Percentiles rank a stretch among this genome's conserved stretches.
These are phyloP conservation scores for Mechanitis messenoides DNA, from an alignment of 2,888 invertebrate species.

Conservation along the genomic window DNA sequence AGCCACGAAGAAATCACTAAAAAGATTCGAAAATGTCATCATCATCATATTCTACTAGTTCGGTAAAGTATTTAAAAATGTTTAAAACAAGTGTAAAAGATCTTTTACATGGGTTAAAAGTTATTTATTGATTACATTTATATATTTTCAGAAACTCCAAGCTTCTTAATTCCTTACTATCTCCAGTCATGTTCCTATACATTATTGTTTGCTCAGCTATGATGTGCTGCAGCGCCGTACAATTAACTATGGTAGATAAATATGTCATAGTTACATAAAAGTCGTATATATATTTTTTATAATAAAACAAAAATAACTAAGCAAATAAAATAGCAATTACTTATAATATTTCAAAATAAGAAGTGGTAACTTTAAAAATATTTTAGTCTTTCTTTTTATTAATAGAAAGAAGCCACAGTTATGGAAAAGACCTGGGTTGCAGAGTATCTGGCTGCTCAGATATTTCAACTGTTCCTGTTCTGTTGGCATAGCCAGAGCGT, in stretches of 20 bases:
- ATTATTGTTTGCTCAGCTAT: constrained; percentile 66
- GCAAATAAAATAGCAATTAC: too few species aligned
- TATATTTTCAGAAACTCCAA: constrained; percentile 48
- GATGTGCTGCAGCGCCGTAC: constrained; percentile 65
- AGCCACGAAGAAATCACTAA: constrained; percentile 37
- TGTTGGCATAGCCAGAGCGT: constrained; percentile 71
- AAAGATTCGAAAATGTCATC: constrained; percentile 49
- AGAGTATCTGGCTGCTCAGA: constrained; percentile 61
- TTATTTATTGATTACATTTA: background rate
- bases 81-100: too few species aligned
- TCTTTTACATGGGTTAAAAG: too few species aligned
- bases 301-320: too few species aligned
- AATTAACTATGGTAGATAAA: constrained; percentile 57
- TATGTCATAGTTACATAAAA: too few species aligned
- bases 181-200: constrained; percentile 67
- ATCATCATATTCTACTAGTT: constrained; percentile 48
- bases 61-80: constrained; percentile 40
- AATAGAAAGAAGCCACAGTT: constrained; percentile 49
- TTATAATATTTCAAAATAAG: too few species aligned
- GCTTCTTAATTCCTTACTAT: constrained; percentile 53
- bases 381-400: too few species aligned
- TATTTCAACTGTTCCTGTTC: constrained; percentile 65
- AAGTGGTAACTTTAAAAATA: too few species aligned
- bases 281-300: too few species aligned
- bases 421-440: constrained; percentile 61